Evolutionary conservation across 2,888 invertebrate genomes (phyloP), one percentile per base, ranked within the genome.

Genomic region (Hyposoter dolosus): DNA sequence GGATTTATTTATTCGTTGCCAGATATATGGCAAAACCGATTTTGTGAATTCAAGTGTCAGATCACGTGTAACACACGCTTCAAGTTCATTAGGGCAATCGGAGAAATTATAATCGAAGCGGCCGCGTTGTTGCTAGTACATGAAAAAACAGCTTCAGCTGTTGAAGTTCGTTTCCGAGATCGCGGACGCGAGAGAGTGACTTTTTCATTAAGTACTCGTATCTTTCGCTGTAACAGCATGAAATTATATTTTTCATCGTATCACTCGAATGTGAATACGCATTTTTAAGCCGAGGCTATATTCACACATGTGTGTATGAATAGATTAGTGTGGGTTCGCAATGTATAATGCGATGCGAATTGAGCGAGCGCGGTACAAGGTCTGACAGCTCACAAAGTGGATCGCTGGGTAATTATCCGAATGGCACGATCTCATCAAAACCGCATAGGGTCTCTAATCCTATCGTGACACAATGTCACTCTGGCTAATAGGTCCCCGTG

Each of bases 351-450:
- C 78, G 68, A 80, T 69, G 63, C 28, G 68, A 60, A 50, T 69
- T 63, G 17, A 40, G 71, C 45, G 23, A 23, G 43, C 23, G 7
- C 50, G 40, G 65, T 50, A 77, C 74, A 40, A 80, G 78, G 53
- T 78, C 81, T 84, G 86, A 79, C 82, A 82, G 81, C 78, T 84
- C 65, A 47, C 84, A 84, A 86, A 86, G 86, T 86, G 84, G 86
- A 86, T 86, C 86, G 78, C 65, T 43, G 45, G 81, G 81, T 84
- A 86, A 86, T 86, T 84, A 86, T 86, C 86, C 75, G 75, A 71
- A 85, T 82, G 85, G 82, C 82, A 84, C 87, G 87, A 88, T 85
- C 87, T 88, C 84, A 87, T 87, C 85, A 88, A 85, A 84, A 82
- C 82, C 84, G 63, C 85, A 86, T 84, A 85, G 87, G 85, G 78